Conservation (phyloP, 2,888 invertebrate species). For the Sepioteuthis lessoniana region DNA sequence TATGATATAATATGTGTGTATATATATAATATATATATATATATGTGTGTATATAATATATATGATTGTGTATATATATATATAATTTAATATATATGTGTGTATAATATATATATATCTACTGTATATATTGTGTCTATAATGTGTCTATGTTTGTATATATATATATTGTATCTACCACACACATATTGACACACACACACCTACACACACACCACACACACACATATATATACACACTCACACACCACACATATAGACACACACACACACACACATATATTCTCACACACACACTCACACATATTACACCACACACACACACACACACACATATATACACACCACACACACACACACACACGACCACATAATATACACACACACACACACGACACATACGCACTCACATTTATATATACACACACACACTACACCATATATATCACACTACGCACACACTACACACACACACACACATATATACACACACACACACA, state of each 20-base stretch:
- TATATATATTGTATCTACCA: too few relatives aligned
- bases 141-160: background rate
- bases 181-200: background rate
- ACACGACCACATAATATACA: too few relatives aligned
- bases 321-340: background rate
- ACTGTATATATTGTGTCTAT: background rate
- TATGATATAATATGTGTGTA: background rate
- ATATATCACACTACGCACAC: too few relatives aligned
- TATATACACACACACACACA: too few relatives aligned
- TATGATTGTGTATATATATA: too few relatives aligned
- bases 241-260: too few relatives aligned
- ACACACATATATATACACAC: background rate
- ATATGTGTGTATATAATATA: too few relatives aligned
- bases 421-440: background rate
- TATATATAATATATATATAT: conserved; percentile 35
- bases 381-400: too few relatives aligned
- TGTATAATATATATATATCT: background rate
- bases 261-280: background rate
- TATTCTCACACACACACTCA: background rate
- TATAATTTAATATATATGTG: background rate
- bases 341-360: too few relatives aligned
- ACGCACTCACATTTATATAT: background rate
- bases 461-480: too few relatives aligned
- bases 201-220: background rate
- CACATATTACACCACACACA: background rate